Conservation (phyloP, 2,797 vertebrate genomes). For the Taenioides sp. region DNA sequence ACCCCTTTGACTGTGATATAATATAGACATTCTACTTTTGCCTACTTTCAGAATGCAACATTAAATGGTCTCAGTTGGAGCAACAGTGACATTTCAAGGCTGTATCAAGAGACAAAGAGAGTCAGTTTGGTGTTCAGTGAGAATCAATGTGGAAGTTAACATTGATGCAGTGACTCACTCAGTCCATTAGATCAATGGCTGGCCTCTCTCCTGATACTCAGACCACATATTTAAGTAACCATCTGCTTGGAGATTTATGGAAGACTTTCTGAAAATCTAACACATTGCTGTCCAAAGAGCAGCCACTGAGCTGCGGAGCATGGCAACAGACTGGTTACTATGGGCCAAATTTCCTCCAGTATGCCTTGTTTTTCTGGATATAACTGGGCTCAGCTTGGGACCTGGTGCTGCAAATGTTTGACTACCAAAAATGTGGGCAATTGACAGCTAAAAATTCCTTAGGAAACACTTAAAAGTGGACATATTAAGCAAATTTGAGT, state of each 20-base stretch:
- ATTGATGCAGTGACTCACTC: conserved; percentile 79
- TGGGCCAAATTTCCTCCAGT: conserved; percentile 69
- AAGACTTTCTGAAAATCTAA: conserved; percentile 74
- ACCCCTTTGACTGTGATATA: neutral
- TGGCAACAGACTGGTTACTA: conserved; percentile 58
- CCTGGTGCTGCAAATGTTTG: conserved; percentile 45
- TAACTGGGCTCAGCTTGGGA: conserved; percentile 43
- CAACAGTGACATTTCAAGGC: conserved; percentile 4
- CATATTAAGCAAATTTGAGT: too few relatives aligned
- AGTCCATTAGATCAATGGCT: conserved; percentile 77
- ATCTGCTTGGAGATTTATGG: conserved; percentile 75
- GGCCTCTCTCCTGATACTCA: conserved; percentile 68
- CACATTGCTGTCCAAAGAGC: conserved; percentile 70
- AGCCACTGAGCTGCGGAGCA: conserved; percentile 56
- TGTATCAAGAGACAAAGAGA: neutral
- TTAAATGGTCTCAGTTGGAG: neutral
- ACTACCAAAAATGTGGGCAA: conserved; percentile 33
- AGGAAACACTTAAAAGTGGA: too few relatives aligned
- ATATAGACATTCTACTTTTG: neutral
- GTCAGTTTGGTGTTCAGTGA: neutral
- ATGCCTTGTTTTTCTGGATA: conserved; percentile 63
- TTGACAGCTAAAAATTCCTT: neutral
- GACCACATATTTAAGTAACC: conserved; percentile 72
- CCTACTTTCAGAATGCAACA: neutral
- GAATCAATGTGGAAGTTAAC: conserved; percentile 26